Base-by-base conservation (phyloP, 2,888 invertebrate species). In the Mamestra brassicae region DNA sequence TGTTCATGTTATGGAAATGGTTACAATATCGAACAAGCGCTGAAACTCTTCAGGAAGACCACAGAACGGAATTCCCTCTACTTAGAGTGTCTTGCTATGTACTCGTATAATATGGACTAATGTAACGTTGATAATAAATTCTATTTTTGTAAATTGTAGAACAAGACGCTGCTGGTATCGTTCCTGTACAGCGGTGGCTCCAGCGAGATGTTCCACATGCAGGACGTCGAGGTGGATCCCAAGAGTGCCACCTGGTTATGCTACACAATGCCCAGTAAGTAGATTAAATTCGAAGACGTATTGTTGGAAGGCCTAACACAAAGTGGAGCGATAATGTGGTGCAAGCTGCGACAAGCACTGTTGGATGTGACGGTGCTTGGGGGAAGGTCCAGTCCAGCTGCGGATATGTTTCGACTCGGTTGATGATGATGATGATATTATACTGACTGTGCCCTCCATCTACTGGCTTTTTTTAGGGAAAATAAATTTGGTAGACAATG, bases 221-320 rank as follows among this genome's bases (percentile, higher is more conserved):
- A 98, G 83, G 97, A 98, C 47, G 97, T 98, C n/a, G 99, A 99
- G 88, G 97, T 99, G 15, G 99, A 99, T 89, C 97, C 97, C 17
- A 97, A 99, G 91, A 97, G 97, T 77, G 98, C 98, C 76, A 98
- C 99, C 17, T 99, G 99, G 99, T 97, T 99, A 26, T 98, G 98
- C 90, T 99, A 99, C 89, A 98, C 98, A 8, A 96, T 99, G 77
- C 97, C 97, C 70, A 97, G 98, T 98, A 66, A 55, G 50, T 38
- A 52, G 47, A 13, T 47, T 13, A 47, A 47, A 47, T 47, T 47
- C 47, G 13, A 13, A 47, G 11, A 3, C 47, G 47, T 47, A 47
- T 47, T 47, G 7, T 52, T 17, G 52, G 17, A 52, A 2, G 52
- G 17, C 52, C 6, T 6, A 17, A 0, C 52, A 17, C 17, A 6